Percentiles rank a stretch among this genome's conserved stretches.
These are phyloP conservation scores for Caloenas nicobarica DNA, from an alignment of 2,113 vertebrate genomes.

Conservation along the genomic window DNA sequence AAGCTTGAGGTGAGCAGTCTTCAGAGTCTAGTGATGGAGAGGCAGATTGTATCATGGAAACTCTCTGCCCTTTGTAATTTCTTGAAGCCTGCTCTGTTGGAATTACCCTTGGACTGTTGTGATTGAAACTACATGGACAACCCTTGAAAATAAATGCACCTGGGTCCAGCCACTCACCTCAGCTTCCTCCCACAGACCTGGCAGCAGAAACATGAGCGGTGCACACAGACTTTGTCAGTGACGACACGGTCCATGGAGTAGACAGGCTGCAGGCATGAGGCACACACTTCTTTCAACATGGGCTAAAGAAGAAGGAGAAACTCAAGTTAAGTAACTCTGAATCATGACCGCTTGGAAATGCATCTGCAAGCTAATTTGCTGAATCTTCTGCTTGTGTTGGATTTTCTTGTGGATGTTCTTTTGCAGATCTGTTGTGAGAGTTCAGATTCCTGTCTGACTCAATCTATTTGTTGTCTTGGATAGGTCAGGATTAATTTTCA, in stretches of 20 bases:
- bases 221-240: conserved; percentile 76
- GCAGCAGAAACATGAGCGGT: conserved; percentile 85
- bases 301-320: conserved; percentile 52
- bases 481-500: not conserved
- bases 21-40: not conserved
- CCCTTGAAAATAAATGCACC: not conserved
- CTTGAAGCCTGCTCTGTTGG: not conserved
- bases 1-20: not conserved
- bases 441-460: not conserved
- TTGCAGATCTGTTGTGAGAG: not conserved
- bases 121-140: not conserved
- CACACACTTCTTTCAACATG: conserved; percentile 73
- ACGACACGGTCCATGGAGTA: conserved; percentile 79
- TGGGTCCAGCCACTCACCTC: conserved; percentile 75
- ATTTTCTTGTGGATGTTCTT: not conserved
- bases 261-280: conserved; percentile 77
- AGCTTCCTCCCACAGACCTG: conserved; percentile 81
- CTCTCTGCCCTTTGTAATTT: not conserved
- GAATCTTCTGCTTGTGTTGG: rapidly evolving
- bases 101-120: not conserved
- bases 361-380: not conserved
- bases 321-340: not conserved
- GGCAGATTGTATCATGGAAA: not conserved
- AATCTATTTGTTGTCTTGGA: not conserved
- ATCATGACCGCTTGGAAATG: not conserved